A percentile compares a stretch with the other conserved stretches of the same genome.
These are phyloP conservation scores for Charina bottae DNA, from an alignment of 2,113 vertebrate genomes.

Conservation along the genomic window DNA sequence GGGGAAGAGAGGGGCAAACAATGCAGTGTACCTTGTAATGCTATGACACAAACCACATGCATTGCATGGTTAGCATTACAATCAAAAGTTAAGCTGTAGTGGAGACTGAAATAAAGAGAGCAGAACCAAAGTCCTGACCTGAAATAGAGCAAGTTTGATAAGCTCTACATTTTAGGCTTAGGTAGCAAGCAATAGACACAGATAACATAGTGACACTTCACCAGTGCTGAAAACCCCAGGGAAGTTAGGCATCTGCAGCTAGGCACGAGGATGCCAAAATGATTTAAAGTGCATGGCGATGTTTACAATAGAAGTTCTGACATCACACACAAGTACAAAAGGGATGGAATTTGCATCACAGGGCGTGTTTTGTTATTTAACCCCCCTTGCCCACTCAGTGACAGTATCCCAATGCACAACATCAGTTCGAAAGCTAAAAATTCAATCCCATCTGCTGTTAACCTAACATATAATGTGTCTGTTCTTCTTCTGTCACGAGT, in stretches of 20 bases:
- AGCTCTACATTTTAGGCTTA: not conserved
- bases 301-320: not conserved
- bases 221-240: not conserved
- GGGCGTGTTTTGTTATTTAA: not conserved
- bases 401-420: not conserved
- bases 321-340: not conserved
- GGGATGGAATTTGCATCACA: not conserved
- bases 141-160: not conserved
- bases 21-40: not conserved
- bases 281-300: not conserved
- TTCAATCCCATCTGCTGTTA: not conserved
- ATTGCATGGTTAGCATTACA: not conserved
- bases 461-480: not conserved
- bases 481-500: not conserved
- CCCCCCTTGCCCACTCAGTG: not conserved
- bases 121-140: not conserved
- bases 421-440: not conserved
- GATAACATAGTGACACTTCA: not conserved
- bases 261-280: not conserved
- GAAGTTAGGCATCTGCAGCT: not conserved
- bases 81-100: not conserved
- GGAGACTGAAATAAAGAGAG: not conserved
- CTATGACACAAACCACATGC: not conserved
- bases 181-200: not conserved
- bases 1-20: not conserved